Percentiles rank a stretch among this genome's conserved stretches.
These are phyloP conservation scores for Lymantria dispar DNA, from an alignment of 2,888 invertebrate genomes.

Conservation along the genomic window DNA sequence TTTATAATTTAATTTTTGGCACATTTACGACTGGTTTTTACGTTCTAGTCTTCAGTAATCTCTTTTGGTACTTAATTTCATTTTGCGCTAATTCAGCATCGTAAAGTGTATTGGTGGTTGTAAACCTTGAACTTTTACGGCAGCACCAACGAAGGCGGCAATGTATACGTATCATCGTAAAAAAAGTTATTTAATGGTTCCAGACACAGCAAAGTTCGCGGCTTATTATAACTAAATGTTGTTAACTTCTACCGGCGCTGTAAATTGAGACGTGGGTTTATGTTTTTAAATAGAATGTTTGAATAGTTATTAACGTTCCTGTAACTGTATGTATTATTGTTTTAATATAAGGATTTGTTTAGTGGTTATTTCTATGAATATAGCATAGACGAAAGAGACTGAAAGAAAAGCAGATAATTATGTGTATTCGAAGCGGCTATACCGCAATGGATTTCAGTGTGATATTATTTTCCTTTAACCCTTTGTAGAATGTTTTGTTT, in stretches of 20 bases:
- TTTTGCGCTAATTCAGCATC: constrained; percentile 26
- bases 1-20: not conserved
- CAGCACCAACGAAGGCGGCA: constrained; percentile 11
- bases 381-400: too few species aligned
- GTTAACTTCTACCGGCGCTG: constrained; percentile 1
- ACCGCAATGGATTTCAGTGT: too few species aligned
- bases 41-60: not conserved
- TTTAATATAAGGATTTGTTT: too few species aligned
- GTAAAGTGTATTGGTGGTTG: constrained; percentile 19
- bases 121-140: constrained; percentile 28
- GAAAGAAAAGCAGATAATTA: too few species aligned
- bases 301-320: not conserved
- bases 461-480: too few species aligned
- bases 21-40: not conserved
- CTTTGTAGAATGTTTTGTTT: too few species aligned
- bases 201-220: constrained; percentile 13
- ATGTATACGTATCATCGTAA: constrained; percentile 28
- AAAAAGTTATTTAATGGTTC: constrained; percentile 27
- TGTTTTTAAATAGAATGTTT: not conserved
- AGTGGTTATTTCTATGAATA: too few species aligned
- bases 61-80: constrained; percentile 10
- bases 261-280: not conserved
- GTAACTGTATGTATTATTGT: too few species aligned
- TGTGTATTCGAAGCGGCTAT: too few species aligned
- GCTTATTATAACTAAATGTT: constrained; percentile 10